These are phyloP conservation scores for Excalfactoria chinensis DNA, from an alignment of 2,113 vertebrate genomes.

Conservation along the genomic window DNA sequence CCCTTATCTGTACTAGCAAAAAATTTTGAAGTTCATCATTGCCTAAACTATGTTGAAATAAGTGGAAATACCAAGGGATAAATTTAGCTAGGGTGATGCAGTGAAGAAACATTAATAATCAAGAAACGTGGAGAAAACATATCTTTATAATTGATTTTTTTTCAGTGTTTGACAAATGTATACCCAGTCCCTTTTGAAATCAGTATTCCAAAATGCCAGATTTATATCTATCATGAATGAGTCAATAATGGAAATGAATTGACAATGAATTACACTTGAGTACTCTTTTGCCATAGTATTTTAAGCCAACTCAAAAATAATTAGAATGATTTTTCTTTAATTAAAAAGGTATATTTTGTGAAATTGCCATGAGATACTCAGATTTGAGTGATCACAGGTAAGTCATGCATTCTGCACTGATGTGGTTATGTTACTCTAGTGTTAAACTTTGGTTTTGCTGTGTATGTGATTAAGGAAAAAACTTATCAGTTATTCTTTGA, in stretches of 20 bases:
- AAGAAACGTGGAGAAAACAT: background rate
- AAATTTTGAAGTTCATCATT: background rate
- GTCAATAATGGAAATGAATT: slow-evolving; percentile 12
- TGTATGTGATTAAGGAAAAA: background rate
- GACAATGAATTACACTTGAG: background rate
- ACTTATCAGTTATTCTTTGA: background rate
- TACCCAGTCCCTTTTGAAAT: background rate
- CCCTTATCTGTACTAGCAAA: background rate
- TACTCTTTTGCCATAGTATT: background rate
- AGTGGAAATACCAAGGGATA: slow-evolving; percentile 32
- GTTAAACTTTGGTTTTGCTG: background rate
- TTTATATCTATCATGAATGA: slow-evolving; percentile 5
- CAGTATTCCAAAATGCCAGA: background rate
- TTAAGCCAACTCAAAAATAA: background rate
- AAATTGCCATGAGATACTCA: background rate
- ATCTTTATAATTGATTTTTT: background rate
- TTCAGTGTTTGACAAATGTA: background rate
- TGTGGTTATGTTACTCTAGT: background rate
- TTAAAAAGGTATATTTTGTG: background rate
- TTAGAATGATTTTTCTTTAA: background rate
- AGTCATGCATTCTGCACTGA: background rate
- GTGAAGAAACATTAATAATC: slow-evolving; percentile 26
- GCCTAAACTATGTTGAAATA: background rate
- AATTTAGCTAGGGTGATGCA: slow-evolving; percentile 34
- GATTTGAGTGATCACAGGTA: background rate